These are phyloP conservation scores for Polyodon spathula DNA, from an alignment of 2,113 vertebrate species.

Conservation along the genomic window DNA sequence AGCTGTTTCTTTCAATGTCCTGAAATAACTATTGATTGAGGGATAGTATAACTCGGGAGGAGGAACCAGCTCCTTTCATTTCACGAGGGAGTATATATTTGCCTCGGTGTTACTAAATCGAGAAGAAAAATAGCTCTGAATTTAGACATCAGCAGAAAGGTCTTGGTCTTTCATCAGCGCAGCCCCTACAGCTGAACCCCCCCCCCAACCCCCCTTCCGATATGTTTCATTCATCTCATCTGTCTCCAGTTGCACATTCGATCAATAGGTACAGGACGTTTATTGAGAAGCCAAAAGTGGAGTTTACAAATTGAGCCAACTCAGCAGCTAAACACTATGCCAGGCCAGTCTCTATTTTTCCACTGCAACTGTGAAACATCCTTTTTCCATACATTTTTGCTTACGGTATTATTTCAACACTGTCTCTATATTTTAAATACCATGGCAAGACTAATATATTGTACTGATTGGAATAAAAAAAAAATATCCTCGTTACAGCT, in stretches of 20 bases:
- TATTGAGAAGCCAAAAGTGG: constrained; percentile 25
- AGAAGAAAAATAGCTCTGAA: constrained; percentile 19
- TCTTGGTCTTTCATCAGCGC: constrained; percentile 15
- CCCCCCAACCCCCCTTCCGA: not conserved
- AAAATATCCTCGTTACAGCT: constrained; percentile 48
- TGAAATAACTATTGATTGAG: constrained; percentile 41
- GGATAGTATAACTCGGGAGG: constrained; percentile 46
- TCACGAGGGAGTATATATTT: constrained; percentile 40
- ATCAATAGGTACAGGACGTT: constrained; percentile 55
- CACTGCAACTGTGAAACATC: constrained; percentile 14
- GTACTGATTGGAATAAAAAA: constrained; percentile 58
- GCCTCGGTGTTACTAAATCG: constrained; percentile 42
- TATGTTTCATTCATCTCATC: constrained; percentile 34
- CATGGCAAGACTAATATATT: constrained; percentile 52
- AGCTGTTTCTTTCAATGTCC: constrained; percentile 42
- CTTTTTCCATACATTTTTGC: constrained; percentile 21
- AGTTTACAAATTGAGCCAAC: constrained; percentile 33
- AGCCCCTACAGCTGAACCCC: not conserved
- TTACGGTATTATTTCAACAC: constrained; percentile 31
- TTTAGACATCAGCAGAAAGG: constrained; percentile 21
- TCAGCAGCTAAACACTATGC: constrained; percentile 55
- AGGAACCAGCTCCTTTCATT: constrained; percentile 52
- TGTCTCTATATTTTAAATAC: constrained; percentile 56
- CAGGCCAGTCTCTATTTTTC: constrained; percentile 30
- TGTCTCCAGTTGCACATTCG: constrained; percentile 44